These are phyloP conservation scores for Drosophila auraria DNA, from an alignment of 1,140 invertebrate genomes.

Conservation along the genomic window DNA sequence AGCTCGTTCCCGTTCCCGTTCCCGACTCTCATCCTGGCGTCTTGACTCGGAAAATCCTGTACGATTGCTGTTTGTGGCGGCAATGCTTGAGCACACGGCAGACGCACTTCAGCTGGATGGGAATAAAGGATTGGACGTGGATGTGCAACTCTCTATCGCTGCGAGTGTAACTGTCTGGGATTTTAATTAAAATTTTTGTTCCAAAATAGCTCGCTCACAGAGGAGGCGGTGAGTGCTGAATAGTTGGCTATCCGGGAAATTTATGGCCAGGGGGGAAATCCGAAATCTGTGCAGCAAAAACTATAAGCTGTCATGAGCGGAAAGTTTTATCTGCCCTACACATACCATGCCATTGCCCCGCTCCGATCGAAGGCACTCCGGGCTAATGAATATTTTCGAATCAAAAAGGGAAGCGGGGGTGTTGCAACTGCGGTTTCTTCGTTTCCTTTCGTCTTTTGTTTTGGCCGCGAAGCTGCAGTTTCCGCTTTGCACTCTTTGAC, in stretches of 20 bases:
- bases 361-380: conserved; percentile 55
- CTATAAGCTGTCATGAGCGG: conserved; percentile 65
- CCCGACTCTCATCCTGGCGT: conserved; percentile 9
- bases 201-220: conserved; percentile 62
- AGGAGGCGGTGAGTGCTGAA: conserved; percentile 54
- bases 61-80: conserved; percentile 54
- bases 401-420: conserved; percentile 21
- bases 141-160: conserved; percentile 26
- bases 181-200: conserved; percentile 80
- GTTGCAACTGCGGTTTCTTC: conserved; percentile 71
- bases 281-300: conserved; percentile 75
- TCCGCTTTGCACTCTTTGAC: not conserved
- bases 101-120: conserved; percentile 34
- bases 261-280: conserved; percentile 61
- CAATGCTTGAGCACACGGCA: conserved; percentile 71
- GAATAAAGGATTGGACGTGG: conserved; percentile 8
- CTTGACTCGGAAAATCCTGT: conserved; percentile 22
- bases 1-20: not conserved
- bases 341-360: conserved; percentile 1
- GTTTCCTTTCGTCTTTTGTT: conserved; percentile 59
- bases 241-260: conserved; percentile 71
- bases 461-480: conserved; percentile 27
- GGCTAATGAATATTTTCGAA: conserved; percentile 77
- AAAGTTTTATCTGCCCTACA: conserved; percentile 59
- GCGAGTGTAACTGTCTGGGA: conserved; percentile 75